Conservation (phyloP, 1,140 invertebrate genomes). For the Drosophila subpulchrella region DNA sequence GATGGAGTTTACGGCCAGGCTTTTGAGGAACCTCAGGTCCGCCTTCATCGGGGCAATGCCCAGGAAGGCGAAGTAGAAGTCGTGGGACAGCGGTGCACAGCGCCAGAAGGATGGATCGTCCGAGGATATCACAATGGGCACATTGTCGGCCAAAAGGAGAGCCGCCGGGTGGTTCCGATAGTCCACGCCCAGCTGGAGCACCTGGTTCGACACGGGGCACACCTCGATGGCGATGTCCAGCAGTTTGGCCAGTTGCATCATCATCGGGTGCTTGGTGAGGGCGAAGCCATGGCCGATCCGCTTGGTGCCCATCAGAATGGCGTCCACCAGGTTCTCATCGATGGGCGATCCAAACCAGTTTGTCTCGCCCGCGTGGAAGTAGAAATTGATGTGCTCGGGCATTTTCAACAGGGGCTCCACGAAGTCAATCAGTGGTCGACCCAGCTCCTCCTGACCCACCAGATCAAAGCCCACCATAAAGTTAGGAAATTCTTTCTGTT, state of each 20-base stretch:
- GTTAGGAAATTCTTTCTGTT: constrained; percentile 81
- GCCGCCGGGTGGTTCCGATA: constrained; percentile 92
- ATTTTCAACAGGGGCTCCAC: constrained; percentile 85
- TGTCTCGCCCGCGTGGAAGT: constrained; percentile 93
- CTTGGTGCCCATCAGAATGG: constrained; percentile 90
- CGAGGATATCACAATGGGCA: constrained; percentile 86
- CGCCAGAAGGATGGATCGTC: constrained; percentile 93
- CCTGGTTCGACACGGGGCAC: constrained; percentile 92
- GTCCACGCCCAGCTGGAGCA: constrained; percentile 90
- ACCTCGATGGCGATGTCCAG: constrained; percentile 91
- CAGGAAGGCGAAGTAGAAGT: constrained; percentile 93
- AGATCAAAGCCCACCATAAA: constrained; percentile 89
- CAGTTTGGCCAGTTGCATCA: constrained; percentile 87
- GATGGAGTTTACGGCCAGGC: constrained; percentile 91
- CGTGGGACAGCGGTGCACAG: constrained; percentile 89
- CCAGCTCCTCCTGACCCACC: constrained; percentile 90
- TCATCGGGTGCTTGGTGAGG: constrained; percentile 89
- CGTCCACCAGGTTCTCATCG: constrained; percentile 91
- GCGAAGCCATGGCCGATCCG: constrained; percentile 90
- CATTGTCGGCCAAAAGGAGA: constrained; percentile 87
- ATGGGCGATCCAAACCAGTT: constrained; percentile 88
- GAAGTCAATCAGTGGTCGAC: constrained; percentile 87
- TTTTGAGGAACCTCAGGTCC: constrained; percentile 90
- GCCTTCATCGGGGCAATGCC: constrained; percentile 88
- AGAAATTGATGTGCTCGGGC: constrained; percentile 87